These are phyloP conservation scores for Flexamia atlantica DNA, from an alignment of 2,888 invertebrate species.

Conservation along the genomic window DNA sequence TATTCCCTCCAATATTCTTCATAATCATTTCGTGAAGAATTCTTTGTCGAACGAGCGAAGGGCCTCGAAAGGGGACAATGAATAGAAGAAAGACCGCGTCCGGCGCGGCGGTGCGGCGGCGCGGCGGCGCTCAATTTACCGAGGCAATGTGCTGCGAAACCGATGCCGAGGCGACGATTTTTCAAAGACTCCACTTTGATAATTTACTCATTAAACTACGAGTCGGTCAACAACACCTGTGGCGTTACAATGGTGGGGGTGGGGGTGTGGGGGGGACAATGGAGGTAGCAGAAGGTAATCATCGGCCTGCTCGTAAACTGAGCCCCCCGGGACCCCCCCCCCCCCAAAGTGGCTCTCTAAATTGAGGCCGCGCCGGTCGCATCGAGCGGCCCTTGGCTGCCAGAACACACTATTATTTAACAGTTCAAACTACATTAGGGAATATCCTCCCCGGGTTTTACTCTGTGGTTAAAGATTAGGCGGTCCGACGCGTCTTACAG, in stretches of 20 bases:
- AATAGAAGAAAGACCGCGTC: constrained; percentile 39
- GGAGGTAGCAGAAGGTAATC: constrained; percentile 55
- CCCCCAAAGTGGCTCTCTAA: neutral
- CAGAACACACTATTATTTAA: constrained; percentile 51
- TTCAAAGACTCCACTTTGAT: constrained; percentile 54
- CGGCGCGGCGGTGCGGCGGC: no score
- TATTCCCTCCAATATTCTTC: constrained; percentile 19
- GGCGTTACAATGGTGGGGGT: constrained; percentile 36
- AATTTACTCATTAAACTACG: constrained; percentile 56
- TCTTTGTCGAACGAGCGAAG: neutral
- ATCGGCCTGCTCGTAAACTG: constrained; percentile 38
- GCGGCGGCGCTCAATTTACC: constrained; percentile 46
- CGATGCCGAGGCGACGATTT: constrained; percentile 42
- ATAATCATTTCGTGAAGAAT: constrained; percentile 31
- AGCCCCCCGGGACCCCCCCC: neutral
- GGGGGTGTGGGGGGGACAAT: constrained; percentile 51
- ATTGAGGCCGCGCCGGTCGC: constrained; percentile 22
- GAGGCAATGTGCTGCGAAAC: constrained; percentile 50
- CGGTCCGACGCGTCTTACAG: constrained; percentile 17
- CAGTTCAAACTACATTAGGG: constrained; percentile 55
- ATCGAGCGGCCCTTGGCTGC: neutral
- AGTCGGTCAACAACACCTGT: constrained; percentile 59
- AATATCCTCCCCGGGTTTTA: constrained; percentile 21
- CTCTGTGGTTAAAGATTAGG: constrained; percentile 35
- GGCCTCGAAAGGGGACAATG: constrained; percentile 34